Base-by-base conservation (phyloP, 2,888 invertebrate genomes). In the Agriopis leucophaearia region DNA sequence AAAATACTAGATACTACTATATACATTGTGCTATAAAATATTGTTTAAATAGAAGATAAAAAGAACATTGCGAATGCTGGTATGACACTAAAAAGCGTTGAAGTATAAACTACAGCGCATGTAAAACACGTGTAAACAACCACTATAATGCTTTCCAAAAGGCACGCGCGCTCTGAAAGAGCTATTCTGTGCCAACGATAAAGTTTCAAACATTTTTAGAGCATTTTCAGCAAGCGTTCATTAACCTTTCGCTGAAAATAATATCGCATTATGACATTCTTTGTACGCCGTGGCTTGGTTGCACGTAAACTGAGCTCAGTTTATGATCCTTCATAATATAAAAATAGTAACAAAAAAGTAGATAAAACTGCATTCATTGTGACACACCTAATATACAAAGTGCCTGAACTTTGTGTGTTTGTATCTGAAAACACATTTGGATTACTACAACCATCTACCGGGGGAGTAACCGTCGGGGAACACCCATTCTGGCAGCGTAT, bases 231-330 rank as follows among this genome's bases (percentile, higher is more conserved):
- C 45, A 4, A 66, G 40, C 47, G 60, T 66, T 70, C 61, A 66
- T 70, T 70, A 64, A 64, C 66, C 66, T 66, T 57, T 54, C 61
- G 40, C 57, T 57, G 57, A 70, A 66, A 70, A 59, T 70, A 56
- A 60, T 64, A 66, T 64, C 15, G 50, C 44, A 55, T 44, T 64
- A 68, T 51, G 55, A 45, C 68, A 56, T 60, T 59, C 63, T 68
- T 68, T 68, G 59, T 60, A 36, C 18, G 51, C 16, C 35, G 27
- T 27, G 27, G 16, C 36, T 38, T 48, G 57, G 45, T 55, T 47
- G 58, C 67, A 63, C 61, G 58, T 66, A 63, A 58, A 55, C 67
- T 63, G 54, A 15, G 48, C 55, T 59, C 54, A 35, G 16, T 66
- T 66, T 58, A 54, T 42, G 58, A 52, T 54, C 44, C 55, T 55